phyloP scores from a whole-genome alignment of 2,113 vertebrate species.

The Falcunculus frontatus region DNA sequence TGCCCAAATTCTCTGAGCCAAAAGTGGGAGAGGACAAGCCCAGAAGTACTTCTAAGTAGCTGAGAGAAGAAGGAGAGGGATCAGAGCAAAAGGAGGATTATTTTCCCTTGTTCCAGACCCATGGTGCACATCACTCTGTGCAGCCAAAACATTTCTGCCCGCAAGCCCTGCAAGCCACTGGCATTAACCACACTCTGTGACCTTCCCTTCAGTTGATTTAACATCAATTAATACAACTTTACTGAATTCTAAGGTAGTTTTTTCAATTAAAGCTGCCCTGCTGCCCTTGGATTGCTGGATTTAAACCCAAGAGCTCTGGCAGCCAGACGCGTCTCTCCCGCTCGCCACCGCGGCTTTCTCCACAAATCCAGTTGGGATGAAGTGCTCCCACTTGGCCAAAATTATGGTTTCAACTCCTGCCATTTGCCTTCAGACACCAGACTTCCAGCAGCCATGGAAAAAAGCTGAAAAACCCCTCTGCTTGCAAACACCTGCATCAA shows the following conservation, averaged over 20 bases:
- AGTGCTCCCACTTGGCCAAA: neutral
- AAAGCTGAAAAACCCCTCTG: neutral
- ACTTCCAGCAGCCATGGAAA: neutral
- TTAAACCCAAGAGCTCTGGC: neutral
- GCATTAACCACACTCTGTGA: neutral
- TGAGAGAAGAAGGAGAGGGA: neutral
- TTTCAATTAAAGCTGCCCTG: neutral
- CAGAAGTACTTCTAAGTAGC: neutral
- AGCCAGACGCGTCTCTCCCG: neutral
- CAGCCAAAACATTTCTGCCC: neutral
- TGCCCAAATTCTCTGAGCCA: neutral
- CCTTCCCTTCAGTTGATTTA: neutral
- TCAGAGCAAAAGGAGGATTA: neutral
- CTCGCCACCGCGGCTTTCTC: neutral
- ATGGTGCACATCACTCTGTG: rapidly evolving
- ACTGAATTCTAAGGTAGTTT: neutral
- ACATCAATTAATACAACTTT: neutral
- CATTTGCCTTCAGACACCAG: neutral
- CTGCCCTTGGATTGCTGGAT: neutral
- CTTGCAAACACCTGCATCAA: neutral
- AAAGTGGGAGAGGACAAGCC: neutral
- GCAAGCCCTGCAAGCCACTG: neutral
- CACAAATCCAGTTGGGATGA: neutral
- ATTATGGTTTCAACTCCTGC: neutral
- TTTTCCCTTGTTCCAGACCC: neutral